Evolutionary conservation across 2,888 invertebrate genomes (phyloP).

Genomic region (Keiferia lycopersicella): DNA sequence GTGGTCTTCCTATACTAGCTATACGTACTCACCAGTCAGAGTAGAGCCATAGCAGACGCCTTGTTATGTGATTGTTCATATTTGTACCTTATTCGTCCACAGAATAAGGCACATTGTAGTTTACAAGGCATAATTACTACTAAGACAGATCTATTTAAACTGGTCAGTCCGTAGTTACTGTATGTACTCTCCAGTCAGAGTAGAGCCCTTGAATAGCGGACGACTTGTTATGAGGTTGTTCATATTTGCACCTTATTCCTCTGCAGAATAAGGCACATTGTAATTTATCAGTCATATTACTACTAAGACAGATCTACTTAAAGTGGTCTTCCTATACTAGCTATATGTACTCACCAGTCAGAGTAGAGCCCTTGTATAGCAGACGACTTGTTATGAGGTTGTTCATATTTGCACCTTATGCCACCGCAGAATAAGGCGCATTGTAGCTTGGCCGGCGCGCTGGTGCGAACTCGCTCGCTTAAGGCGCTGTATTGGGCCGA

Average conservation of each 20-base stretch:
- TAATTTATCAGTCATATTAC: slow-evolving; percentile 56
- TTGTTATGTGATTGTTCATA: slow-evolving; percentile 85
- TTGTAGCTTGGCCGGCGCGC: slow-evolving; percentile 86
- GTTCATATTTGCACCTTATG: slow-evolving; percentile 90
- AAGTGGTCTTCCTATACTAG: not conserved
- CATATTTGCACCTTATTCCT: slow-evolving; percentile 91
- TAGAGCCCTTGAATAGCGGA: slow-evolving; percentile 88
- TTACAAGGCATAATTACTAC: slow-evolving; percentile 58
- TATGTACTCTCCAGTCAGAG: slow-evolving; percentile 87
- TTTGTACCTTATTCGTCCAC: slow-evolving; percentile 90
- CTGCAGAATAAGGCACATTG: slow-evolving; percentile 61
- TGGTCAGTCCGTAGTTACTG: not conserved
- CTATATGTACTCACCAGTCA: slow-evolving; percentile 84
- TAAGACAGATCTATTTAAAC: not conserved
- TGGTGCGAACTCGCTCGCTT: slow-evolving; percentile 80
- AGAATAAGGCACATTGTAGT: slow-evolving; percentile 90
- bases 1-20: not conserved
- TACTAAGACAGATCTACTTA: not conserved
- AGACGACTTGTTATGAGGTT: slow-evolving; percentile 71
- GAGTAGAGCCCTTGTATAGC: slow-evolving; percentile 92
- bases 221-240: slow-evolving; percentile 85
- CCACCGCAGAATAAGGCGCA: slow-evolving; percentile 94
- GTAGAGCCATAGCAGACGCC: slow-evolving; percentile 87
- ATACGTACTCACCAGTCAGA: slow-evolving; percentile 88
- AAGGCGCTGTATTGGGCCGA: slow-evolving; percentile 67